A percentile compares a stretch with the other conserved stretches of the same genome.
These are phyloP conservation scores for Reinhardtius hippoglossoides DNA, from an alignment of 2,113 vertebrate species.

Conservation along the genomic window DNA sequence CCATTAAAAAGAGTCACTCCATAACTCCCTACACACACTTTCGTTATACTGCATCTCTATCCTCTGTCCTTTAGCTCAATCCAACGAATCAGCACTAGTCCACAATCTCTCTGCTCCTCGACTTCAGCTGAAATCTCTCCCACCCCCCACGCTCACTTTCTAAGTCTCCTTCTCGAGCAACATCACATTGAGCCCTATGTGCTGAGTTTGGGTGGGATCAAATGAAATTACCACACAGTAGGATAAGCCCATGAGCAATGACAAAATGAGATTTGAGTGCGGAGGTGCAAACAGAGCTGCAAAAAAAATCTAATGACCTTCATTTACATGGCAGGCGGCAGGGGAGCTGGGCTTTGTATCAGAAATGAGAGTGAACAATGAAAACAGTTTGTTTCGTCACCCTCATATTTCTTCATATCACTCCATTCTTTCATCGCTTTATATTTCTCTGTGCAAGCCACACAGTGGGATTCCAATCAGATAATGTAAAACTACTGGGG, in stretches of 20 bases:
- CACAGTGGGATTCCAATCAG: no score
- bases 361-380: conserved; percentile 1
- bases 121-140: no score
- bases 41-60: conserved; percentile 11
- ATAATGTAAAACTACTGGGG: no score
- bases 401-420: not conserved
- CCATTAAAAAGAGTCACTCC: conserved; percentile 7
- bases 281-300: conserved; percentile 49
- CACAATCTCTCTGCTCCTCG: not conserved
- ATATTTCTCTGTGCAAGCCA: no score
- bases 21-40: conserved; percentile 5
- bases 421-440: no score
- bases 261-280: conserved; percentile 65
- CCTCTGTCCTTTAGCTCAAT: not conserved
- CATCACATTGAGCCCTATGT: conserved; percentile 24
- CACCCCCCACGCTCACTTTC: not conserved
- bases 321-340: conserved; percentile 51
- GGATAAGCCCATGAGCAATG: conserved; percentile 40
- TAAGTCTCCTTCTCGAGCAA: conserved; percentile 14
- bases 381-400: conserved; percentile 28
- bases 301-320: conserved; percentile 47
- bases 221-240: conserved; percentile 60
- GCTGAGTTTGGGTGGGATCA: conserved; percentile 18
- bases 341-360: conserved; percentile 7
- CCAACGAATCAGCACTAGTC: conserved; percentile 9